A percentile compares a stretch with the other conserved stretches of the same genome.
phyloP scores from a whole-genome alignment of 1,140 invertebrate genomes.

The Drosophila elegans region DNA sequence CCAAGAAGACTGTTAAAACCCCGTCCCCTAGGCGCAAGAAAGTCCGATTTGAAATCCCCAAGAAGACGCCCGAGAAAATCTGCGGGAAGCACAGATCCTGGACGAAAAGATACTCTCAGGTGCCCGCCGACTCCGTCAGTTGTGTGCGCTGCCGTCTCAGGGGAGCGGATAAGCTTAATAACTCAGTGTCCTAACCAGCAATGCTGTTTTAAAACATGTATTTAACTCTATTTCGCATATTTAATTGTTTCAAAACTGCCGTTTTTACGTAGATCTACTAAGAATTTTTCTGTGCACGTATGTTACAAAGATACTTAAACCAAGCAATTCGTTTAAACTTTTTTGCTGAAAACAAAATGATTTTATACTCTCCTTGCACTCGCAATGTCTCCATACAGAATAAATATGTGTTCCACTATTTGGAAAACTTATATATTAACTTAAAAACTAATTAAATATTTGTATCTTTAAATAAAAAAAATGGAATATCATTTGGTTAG shows the following conservation, averaged over 20 bases:
- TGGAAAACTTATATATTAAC: too few relatives aligned
- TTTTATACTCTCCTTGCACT: neutral
- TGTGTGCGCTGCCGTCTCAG: constrained; percentile 49
- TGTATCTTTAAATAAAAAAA: too few relatives aligned
- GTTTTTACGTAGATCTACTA: too few relatives aligned
- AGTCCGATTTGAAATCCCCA: neutral
- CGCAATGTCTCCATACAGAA: neutral
- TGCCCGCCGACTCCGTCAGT: neutral
- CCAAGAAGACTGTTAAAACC: neutral
- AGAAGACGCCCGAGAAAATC: neutral
- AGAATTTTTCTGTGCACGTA: neutral
- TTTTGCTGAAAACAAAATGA: neutral
- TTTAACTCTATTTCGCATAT: too few relatives aligned
- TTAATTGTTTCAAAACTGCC: too few relatives aligned
- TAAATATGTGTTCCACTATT: too few relatives aligned
- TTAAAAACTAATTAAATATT: too few relatives aligned
- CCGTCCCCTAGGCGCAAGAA: neutral
- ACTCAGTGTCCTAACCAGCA: neutral
- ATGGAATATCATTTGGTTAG: too few relatives aligned
- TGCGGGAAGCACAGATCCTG: constrained; percentile 35
- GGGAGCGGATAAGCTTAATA: constrained; percentile 9
- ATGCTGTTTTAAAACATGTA: too few relatives aligned
- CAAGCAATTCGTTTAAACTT: too few relatives aligned
- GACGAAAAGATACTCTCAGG: neutral
- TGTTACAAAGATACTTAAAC: neutral